Conservation (phyloP, 2,797 vertebrate genomes). For the Podargus strigoides region DNA sequence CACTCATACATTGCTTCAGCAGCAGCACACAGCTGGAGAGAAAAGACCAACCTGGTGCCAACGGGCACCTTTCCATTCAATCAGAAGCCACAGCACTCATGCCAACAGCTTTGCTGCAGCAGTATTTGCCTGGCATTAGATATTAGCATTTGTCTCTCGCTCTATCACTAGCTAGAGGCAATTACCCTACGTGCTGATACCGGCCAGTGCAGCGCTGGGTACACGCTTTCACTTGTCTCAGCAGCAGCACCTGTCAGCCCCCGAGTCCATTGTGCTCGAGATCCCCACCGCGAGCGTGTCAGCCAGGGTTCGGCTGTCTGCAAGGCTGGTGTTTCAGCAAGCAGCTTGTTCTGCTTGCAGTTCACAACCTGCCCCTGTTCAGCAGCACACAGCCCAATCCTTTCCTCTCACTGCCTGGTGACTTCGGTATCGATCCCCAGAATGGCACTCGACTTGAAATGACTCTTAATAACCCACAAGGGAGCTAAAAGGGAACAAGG, state of each 20-base stretch:
- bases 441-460: accelerated
- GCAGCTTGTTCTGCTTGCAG: accelerated
- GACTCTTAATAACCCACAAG: neutral
- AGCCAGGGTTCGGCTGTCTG: accelerated
- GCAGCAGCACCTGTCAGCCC: neutral
- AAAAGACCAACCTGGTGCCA: neutral
- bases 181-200: neutral
- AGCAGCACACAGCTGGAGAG: neutral
- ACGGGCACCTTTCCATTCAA: neutral
- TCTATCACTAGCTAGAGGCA: neutral
- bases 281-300: neutral
- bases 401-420: accelerated
- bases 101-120: neutral
- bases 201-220: accelerated
- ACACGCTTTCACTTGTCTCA: neutral
- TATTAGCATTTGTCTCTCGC: neutral
- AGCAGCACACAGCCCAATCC: neutral
- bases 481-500: neutral
- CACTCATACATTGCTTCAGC: neutral
- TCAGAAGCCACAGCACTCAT: neutral
- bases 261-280: accelerated
- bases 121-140: neutral
- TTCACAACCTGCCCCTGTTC: neutral
- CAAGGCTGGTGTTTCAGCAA: accelerated
- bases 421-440: neutral